Conservation (phyloP, 2,888 invertebrate species). For the Anthoptus insignis region DNA sequence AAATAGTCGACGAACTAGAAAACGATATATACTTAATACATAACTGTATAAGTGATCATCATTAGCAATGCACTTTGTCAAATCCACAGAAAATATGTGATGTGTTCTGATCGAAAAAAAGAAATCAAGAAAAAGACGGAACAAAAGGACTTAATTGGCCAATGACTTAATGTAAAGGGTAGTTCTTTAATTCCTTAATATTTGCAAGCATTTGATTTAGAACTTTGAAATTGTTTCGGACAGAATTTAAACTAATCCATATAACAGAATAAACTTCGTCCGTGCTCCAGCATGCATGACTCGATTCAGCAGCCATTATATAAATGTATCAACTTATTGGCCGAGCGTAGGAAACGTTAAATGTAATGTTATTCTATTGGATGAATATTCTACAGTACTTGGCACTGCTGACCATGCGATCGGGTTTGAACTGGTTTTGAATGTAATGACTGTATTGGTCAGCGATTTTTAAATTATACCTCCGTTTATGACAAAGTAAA, state of each 20-base stretch:
- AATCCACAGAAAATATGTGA: too few species aligned
- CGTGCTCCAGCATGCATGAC: conserved; percentile 71
- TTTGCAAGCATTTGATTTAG: too few species aligned
- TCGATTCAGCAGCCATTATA: conserved; percentile 59
- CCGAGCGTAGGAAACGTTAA: conserved; percentile 55
- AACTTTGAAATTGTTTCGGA: neutral
- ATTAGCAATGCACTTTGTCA: too few species aligned
- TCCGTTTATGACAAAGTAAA: neutral
- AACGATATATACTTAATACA: too few species aligned
- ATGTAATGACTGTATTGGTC: conserved; percentile 37
- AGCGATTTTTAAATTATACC: conserved; percentile 40
- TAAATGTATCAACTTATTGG: conserved; percentile 71
- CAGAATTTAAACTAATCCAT: neutral
- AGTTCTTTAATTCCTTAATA: too few species aligned
- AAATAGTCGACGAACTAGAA: too few species aligned
- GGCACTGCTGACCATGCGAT: conserved; percentile 48
- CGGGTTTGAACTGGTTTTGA: conserved; percentile 13
- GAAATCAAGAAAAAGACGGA: neutral
- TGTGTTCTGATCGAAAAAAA: too few species aligned
- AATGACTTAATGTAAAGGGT: too few species aligned
- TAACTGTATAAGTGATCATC: too few species aligned
- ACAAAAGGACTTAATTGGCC: too few species aligned
- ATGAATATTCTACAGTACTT: conserved; percentile 72
- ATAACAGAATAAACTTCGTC: conserved; percentile 47
- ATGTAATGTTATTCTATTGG: conserved; percentile 69